Evolutionary conservation across 2,113 vertebrate species (phyloP).

Genomic region (Actenoides lindsayi): DNA sequence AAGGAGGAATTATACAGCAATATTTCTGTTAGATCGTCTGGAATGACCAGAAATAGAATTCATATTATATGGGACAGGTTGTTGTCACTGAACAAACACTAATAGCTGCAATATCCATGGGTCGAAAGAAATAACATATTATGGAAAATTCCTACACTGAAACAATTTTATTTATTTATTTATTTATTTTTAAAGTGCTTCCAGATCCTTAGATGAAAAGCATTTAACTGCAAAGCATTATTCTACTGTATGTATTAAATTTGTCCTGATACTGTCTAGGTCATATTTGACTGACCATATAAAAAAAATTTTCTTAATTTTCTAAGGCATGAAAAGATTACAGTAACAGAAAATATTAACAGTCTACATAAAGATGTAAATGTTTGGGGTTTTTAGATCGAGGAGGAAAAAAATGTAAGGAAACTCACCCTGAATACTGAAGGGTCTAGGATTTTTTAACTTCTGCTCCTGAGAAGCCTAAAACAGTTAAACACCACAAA

Average conservation of each 20-base stretch:
- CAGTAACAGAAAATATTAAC: neutral
- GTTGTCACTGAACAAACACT: neutral
- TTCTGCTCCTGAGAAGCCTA: neutral
- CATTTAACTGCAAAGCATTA: neutral
- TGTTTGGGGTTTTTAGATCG: neutral
- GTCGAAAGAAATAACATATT: neutral
- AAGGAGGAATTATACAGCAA: neutral
- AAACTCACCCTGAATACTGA: neutral
- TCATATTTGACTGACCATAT: neutral
- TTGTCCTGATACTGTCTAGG: neutral
- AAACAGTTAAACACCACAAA: neutral
- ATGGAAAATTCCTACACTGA: neutral
- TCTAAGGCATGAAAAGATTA: neutral
- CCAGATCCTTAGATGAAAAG: neutral
- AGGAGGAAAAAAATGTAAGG: neutral
- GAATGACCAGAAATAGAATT: neutral
- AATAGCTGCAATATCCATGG: neutral
- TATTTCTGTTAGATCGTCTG: neutral
- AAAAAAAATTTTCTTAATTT: neutral
- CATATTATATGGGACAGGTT: neutral
- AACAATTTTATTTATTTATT: neutral
- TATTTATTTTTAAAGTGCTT: neutral
- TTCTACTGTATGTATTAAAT: neutral
- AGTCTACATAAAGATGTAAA: neutral
- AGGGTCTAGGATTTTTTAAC: neutral